Evolutionary conservation across 2,797 vertebrate species (phyloP).

Genomic region (Peromyscus attwateri): DNA sequence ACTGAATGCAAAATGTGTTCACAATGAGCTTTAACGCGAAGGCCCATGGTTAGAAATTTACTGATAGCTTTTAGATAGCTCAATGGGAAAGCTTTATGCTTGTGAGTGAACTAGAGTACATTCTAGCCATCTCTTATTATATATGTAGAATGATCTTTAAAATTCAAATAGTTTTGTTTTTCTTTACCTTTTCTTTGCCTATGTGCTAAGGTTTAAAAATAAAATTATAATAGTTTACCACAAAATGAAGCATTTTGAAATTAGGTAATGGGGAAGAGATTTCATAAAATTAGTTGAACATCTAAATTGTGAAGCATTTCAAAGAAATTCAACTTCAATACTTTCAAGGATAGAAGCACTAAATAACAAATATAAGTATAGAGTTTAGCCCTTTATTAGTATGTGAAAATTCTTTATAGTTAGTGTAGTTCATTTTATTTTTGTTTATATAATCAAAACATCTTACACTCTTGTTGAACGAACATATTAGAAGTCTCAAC

Average conservation of each 20-base stretch:
- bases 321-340: not conserved
- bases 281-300: not conserved
- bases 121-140: not conserved
- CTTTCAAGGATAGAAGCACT: not conserved
- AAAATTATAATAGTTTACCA: not conserved
- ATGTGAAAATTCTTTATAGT: not conserved
- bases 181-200: not conserved
- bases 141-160: not conserved
- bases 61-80: not conserved
- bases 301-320: not conserved
- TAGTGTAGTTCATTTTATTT: not conserved
- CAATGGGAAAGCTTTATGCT: not conserved
- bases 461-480: not conserved
- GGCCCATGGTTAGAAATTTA: not conserved
- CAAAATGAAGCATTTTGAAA: not conserved
- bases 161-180: not conserved
- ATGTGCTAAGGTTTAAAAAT: not conserved
- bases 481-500: not conserved
- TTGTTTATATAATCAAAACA: not conserved
- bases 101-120: not conserved
- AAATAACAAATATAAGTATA: not conserved
- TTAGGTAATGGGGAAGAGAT: not conserved
- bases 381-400: not conserved
- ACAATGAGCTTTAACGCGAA: not conserved
- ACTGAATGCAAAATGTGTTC: not conserved